These are phyloP conservation scores for Enhydra lutris DNA, from an alignment of 2,113 vertebrate genomes.

Conservation along the genomic window DNA sequence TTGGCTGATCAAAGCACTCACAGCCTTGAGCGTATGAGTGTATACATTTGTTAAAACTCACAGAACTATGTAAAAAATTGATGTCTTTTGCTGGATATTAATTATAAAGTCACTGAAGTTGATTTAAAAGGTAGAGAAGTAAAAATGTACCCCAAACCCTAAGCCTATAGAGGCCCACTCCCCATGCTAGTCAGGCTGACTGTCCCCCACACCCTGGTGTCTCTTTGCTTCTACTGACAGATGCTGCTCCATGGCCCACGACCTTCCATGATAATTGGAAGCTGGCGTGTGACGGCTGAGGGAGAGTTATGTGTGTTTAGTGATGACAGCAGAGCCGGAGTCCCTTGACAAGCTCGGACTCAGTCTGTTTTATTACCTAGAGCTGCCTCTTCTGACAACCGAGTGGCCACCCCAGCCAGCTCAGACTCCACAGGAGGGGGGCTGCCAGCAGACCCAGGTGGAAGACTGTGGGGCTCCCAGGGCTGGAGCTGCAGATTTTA, in stretches of 20 bases:
- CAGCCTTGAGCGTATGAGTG: not conserved
- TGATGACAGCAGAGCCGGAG: not conserved
- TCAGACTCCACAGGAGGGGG: not conserved
- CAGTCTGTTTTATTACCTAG: not conserved
- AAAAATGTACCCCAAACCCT: not conserved
- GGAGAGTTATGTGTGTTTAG: not conserved
- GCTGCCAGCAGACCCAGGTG: not conserved
- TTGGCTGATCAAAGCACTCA: not conserved
- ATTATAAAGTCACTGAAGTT: not conserved
- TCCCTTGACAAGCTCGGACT: not conserved
- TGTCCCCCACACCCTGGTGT: rapidly evolving
- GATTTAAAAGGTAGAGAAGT: not conserved
- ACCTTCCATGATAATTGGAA: not conserved
- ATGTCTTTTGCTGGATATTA: not conserved
- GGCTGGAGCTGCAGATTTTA: too few species aligned
- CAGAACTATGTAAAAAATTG: not conserved
- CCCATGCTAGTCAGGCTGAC: not conserved
- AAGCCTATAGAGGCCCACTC: too few species aligned
- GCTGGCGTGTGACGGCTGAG: not conserved
- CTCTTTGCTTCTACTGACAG: rapidly evolving
- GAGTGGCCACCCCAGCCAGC: not conserved
- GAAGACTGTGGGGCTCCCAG: not conserved
- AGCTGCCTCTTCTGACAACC: not conserved
- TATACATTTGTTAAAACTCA: not conserved
- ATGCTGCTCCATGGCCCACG: not conserved